Conservation (phyloP, 2,888 invertebrate genomes). For the Philaethria dido region DNA sequence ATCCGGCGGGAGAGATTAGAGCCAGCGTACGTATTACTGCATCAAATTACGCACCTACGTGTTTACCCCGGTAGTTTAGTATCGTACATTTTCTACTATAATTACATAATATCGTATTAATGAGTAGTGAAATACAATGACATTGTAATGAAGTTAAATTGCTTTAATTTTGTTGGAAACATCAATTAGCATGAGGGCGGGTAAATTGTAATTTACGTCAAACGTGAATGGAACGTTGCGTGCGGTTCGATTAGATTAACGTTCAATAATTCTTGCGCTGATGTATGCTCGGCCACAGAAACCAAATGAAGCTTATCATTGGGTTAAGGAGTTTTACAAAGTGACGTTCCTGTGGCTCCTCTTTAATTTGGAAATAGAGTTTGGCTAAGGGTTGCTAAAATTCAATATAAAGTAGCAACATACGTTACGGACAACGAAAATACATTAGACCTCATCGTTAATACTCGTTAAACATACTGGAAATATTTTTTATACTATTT, state of each 20-base stretch:
- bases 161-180: conserved; percentile 65
- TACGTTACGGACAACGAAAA: background rate
- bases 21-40: conserved; percentile 20
- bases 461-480: too few species aligned
- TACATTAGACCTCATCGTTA: background rate
- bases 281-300: conserved; percentile 27
- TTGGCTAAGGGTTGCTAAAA: background rate
- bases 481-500: too few species aligned
- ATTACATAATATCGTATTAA: conserved; percentile 56
- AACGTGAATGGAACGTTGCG: conserved; percentile 50
- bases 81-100: conserved; percentile 44
- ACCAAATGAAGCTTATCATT: conserved; percentile 32
- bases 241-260: conserved; percentile 55
- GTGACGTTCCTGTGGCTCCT: background rate
- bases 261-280: conserved; percentile 51
- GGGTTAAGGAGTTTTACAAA: conserved; percentile 27
- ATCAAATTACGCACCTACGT: conserved; percentile 29
- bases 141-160: conserved; percentile 65
- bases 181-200: conserved; percentile 60
- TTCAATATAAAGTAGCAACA: background rate
- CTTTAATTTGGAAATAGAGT: conserved; percentile 11
- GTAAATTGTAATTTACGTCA: conserved; percentile 57
- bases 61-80: conserved; percentile 8
- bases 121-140: conserved; percentile 59
- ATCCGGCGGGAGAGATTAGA: conserved; percentile 18